phyloP scores from a whole-genome alignment of 2,888 invertebrate genomes.

The Torymus texanus region DNA sequence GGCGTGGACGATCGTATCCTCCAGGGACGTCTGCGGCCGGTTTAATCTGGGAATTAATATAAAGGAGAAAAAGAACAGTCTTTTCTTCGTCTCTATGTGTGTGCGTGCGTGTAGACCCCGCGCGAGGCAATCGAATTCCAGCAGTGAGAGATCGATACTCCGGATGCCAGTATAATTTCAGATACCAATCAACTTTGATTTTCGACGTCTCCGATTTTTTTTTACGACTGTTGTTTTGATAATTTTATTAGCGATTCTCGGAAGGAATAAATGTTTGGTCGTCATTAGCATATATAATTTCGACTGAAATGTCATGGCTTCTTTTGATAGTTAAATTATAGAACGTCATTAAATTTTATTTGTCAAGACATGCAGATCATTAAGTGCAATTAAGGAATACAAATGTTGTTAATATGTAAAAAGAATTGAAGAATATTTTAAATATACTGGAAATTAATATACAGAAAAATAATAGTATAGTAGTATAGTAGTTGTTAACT shows the following conservation, averaged over 20 bases:
- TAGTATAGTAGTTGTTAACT: too few relatives aligned
- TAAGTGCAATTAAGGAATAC: too few relatives aligned
- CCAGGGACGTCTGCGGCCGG: slow-evolving; percentile 49
- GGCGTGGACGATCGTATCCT: slow-evolving; percentile 26
- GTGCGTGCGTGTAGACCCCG: slow-evolving; percentile 13
- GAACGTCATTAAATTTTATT: neutral
- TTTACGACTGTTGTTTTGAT: slow-evolving; percentile 46
- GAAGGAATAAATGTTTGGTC: slow-evolving; percentile 39
- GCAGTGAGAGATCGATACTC: slow-evolving; percentile 53
- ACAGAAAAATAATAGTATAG: too few relatives aligned
- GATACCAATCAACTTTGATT: slow-evolving; percentile 54
- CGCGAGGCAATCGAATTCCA: slow-evolving; percentile 51
- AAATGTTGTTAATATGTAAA: too few relatives aligned
- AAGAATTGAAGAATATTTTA: too few relatives aligned
- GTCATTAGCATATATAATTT: slow-evolving; percentile 38
- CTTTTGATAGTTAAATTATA: too few relatives aligned
- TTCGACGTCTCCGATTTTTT: slow-evolving; percentile 33
- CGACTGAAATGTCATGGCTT: neutral
- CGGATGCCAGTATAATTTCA: slow-evolving; percentile 52
- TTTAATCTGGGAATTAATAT: slow-evolving; percentile 49
- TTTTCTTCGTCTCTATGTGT: slow-evolving; percentile 5
- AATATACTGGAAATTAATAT: too few relatives aligned
- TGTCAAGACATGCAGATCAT: neutral
- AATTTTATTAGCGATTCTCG: slow-evolving; percentile 50
- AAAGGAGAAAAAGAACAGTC: slow-evolving; percentile 34